These are phyloP conservation scores for Prosapia bicincta DNA, from an alignment of 2,888 invertebrate genomes.

Conservation along the genomic window DNA sequence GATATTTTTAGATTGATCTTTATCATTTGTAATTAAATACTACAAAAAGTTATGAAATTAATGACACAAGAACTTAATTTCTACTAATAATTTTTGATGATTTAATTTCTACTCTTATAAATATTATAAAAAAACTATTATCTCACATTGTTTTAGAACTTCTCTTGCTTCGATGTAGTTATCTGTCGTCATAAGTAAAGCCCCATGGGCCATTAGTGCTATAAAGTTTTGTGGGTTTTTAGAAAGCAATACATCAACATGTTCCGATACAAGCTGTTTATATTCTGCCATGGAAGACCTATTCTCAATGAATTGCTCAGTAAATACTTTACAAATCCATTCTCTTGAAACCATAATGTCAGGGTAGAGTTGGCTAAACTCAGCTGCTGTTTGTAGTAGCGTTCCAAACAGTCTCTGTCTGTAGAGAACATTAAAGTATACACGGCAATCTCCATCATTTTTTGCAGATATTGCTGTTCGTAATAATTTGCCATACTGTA, in stretches of 20 bases:
- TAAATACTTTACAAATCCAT: conserved; percentile 59
- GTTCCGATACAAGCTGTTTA: conserved; percentile 47
- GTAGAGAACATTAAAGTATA: conserved; percentile 52
- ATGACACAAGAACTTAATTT: too few relatives aligned
- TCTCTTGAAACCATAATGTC: conserved; percentile 53
- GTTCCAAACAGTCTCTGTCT: conserved; percentile 47
- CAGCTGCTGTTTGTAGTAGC: conserved; percentile 49
- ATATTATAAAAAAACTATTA: too few relatives aligned
- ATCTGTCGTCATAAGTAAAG: conserved; percentile 52
- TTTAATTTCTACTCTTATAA: too few relatives aligned
- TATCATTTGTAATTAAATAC: too few relatives aligned
- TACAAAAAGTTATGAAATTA: too few relatives aligned
- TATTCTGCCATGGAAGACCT: neutral
- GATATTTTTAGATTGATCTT: too few relatives aligned
- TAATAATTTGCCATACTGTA: conserved; percentile 45
- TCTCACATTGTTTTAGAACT: conserved; percentile 47
- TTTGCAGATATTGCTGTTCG: conserved; percentile 36
- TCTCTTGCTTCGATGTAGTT: conserved; percentile 56
- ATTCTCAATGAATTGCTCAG: conserved; percentile 36
- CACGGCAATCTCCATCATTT: conserved; percentile 46
- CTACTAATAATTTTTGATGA: too few relatives aligned
- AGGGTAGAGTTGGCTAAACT: conserved; percentile 51
- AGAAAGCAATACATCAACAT: conserved; percentile 52
- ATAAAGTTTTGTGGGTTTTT: conserved; percentile 59
- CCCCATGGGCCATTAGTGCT: conserved; percentile 59